Percentiles rank a stretch among this genome's conserved stretches.
Conservation (phyloP, 2,797 vertebrate species). For the Sebastes alutus region DNA sequence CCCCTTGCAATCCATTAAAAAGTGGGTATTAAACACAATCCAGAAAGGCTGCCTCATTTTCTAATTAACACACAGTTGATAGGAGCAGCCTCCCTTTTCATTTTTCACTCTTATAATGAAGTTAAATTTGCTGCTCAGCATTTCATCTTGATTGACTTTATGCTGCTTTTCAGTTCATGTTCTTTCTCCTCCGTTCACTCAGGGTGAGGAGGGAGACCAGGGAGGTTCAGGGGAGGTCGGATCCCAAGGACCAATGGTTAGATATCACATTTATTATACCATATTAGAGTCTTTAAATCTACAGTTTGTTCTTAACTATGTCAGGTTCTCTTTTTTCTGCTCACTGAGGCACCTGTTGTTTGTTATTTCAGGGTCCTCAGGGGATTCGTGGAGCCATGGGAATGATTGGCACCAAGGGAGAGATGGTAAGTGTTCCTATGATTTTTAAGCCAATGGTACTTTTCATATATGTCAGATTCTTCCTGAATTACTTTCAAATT, state of each 20-base stretch:
- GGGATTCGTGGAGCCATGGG: slow-evolving; percentile 92
- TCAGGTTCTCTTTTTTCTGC: neutral
- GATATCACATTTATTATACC: slow-evolving; percentile 22
- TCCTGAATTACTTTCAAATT: neutral
- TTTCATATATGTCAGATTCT: neutral
- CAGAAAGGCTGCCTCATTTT: slow-evolving; percentile 32
- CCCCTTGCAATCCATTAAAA: slow-evolving; percentile 38
- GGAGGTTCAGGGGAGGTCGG: slow-evolving; percentile 90
- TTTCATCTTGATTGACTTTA: neutral
- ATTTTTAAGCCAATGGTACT: neutral
- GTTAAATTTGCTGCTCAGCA: neutral
- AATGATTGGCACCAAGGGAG: slow-evolving; percentile 91
- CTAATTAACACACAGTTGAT: slow-evolving; percentile 44
- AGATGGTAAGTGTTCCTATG: slow-evolving; percentile 81
- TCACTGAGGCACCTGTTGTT: slow-evolving; percentile 28
- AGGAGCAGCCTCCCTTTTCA: slow-evolving; percentile 7
- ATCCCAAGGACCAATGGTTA: slow-evolving; percentile 91
- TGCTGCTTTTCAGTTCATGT: slow-evolving; percentile 5
- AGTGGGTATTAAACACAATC: slow-evolving; percentile 32
- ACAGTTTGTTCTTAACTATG: neutral
- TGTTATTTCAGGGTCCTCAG: slow-evolving; percentile 87
- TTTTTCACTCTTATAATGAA: neutral
- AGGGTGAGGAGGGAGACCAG: slow-evolving; percentile 98
- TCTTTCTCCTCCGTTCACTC: slow-evolving; percentile 22
- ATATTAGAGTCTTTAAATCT: neutral